A percentile compares a stretch with the other conserved stretches of the same genome.
Evolutionary conservation across 2,797 vertebrate genomes (phyloP).

Genomic region (Taeniopygia guttata): DNA sequence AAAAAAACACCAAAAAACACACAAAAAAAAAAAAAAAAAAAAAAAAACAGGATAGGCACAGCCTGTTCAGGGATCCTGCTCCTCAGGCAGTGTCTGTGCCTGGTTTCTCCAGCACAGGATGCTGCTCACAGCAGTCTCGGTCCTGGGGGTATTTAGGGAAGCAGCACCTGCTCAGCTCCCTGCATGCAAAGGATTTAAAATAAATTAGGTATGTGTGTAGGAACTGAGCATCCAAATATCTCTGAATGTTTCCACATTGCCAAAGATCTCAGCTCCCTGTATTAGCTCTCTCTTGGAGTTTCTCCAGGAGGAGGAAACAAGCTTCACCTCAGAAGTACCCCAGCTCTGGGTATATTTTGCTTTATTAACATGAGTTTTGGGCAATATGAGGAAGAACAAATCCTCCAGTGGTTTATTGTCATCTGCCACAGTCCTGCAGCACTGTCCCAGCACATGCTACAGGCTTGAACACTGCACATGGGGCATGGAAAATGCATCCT

Average conservation of each 20-base stretch:
- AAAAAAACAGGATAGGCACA: neutral
- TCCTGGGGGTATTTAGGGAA: neutral
- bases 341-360: neutral
- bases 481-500: neutral
- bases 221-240: neutral
- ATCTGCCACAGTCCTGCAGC: neutral
- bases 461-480: rapidly evolving
- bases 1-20: too few species aligned
- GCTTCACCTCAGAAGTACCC: neutral
- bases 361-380: neutral
- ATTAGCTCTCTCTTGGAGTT: neutral
- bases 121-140: neutral
- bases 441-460: neutral
- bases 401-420: neutral
- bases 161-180: neutral
- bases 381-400: neutral
- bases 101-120: neutral
- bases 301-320: neutral
- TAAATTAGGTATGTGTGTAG: neutral
- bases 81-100: neutral
- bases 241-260: neutral
- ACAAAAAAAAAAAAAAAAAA: neutral
- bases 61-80: neutral
- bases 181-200: neutral
- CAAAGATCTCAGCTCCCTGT: neutral